Base-by-base conservation (phyloP, 2,113 vertebrate species). In the Nerophis lumbriciformis region DNA sequence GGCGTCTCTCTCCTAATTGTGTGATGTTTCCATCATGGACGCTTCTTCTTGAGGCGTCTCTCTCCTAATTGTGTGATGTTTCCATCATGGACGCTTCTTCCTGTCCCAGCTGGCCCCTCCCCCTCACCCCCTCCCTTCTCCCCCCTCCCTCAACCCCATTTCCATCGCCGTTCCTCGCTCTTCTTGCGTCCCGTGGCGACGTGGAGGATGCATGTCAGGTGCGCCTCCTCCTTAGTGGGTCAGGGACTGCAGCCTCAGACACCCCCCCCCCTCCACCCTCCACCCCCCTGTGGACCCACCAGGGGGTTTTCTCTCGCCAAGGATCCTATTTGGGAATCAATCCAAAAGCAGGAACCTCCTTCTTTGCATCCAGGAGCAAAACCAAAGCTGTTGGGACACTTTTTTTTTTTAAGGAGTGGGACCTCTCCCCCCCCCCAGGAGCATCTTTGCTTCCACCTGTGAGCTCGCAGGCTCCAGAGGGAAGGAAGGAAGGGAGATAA, bases 131-230 rank as follows among this genome's bases (percentile, higher is more conserved):
- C 44, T 14, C 39, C 64, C 54, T 44, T 54, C 55, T 38, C 61
- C 55, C 38, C 47, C 54, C 15, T 38, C 45, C 68, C 71, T 82
- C 76, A 70, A 16, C 80, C 59, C 81, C 76, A 39, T 77, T 69
- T 72, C 65, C 73, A 48, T 69, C 77, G 68, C 83, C 83, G 79
- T 72, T 71, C 78, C 78, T 79, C 42, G 42, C 72, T 79, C 71
- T 71, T 66, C 75, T 71, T 55, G 66, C 65, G 69, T 80, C 71
- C 81, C 69, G 59, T 63, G 61, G 50, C 77, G 77, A 63, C 81
- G 59, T 56, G 6, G 65, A 36, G 7, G 65, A 66, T 65, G 15
- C 75, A 69, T 28, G 28, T 81, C 75, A 85, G 87, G 79, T 84
- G 76, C 68, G 10, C 19, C 8, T 8, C 72, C 54, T 56, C 63